Evolutionary conservation across 1,140 invertebrate species (phyloP).

Genomic region (Caerostris extrusa): DNA sequence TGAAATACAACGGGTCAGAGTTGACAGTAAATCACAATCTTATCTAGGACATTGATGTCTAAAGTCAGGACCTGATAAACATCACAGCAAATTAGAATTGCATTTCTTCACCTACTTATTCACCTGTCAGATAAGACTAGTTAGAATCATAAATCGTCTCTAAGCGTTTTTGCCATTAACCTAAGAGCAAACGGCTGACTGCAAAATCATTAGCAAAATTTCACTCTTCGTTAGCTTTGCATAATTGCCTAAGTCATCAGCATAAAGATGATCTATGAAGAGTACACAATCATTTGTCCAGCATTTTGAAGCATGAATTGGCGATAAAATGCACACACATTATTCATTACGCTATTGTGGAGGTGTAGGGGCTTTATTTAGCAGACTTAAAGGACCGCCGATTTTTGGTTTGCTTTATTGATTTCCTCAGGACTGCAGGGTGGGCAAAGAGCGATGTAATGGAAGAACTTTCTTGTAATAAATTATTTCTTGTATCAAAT

Average conservation of each 20-base stretch:
- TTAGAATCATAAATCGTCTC: constrained; percentile 70
- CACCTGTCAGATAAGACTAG: constrained; percentile 64
- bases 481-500: neutral
- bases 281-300: constrained; percentile 60
- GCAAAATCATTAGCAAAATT: constrained; percentile 76
- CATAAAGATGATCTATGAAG: constrained; percentile 75
- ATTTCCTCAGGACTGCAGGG: neutral
- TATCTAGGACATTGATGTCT: constrained; percentile 11
- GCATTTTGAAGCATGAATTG: constrained; percentile 51
- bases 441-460: neutral
- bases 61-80: constrained; percentile 24
- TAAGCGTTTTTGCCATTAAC: constrained; percentile 75
- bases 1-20: constrained; percentile 35
- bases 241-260: constrained; percentile 73
- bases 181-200: constrained; percentile 58
- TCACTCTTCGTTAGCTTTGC: constrained; percentile 72
- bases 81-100: constrained; percentile 50
- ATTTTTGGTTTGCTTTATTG: constrained; percentile 22
- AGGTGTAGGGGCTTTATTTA: constrained; percentile 46
- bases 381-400: constrained; percentile 2
- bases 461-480: neutral
- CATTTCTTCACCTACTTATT: constrained; percentile 51
- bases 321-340: constrained; percentile 44
- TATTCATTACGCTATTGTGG: constrained; percentile 3
- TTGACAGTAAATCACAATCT: constrained; percentile 45